phyloP scores from a whole-genome alignment of 2,888 invertebrate genomes.

The Sinodicranocentrus sp. region DNA sequence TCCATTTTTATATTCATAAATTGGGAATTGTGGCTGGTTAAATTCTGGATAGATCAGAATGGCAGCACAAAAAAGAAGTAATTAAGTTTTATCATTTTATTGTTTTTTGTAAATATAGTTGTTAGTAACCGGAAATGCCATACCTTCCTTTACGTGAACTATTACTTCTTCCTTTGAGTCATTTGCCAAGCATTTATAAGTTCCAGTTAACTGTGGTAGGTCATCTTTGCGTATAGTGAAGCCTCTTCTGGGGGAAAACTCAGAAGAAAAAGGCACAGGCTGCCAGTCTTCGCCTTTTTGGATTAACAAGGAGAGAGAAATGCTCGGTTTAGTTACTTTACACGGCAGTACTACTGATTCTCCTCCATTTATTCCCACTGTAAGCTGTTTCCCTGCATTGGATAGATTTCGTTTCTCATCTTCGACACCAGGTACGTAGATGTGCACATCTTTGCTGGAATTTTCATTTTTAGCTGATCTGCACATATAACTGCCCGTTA shows the following conservation, averaged over 20 bases:
- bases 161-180: slow-evolving; percentile 4
- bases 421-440: slow-evolving; percentile 17
- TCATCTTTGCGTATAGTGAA: slow-evolving; percentile 26
- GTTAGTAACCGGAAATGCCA: too few relatives aligned
- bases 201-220: background rate
- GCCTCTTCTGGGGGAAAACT: slow-evolving; percentile 37
- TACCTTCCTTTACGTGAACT: too few relatives aligned
- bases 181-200: slow-evolving; percentile 20
- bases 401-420: background rate
- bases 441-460: background rate
- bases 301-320: background rate
- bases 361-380: slow-evolving; percentile 17
- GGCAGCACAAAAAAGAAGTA: too few relatives aligned
- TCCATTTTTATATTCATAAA: too few relatives aligned
- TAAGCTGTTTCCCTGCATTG: background rate
- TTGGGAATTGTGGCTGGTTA: too few relatives aligned
- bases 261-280: background rate
- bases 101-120: too few relatives aligned
- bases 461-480: background rate
- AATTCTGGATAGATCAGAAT: too few relatives aligned
- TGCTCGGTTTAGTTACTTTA: slow-evolving; percentile 18
- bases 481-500: slow-evolving; percentile 44
- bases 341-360: slow-evolving; percentile 31
- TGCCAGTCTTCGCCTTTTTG: background rate
- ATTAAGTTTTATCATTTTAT: too few relatives aligned